Conservation (phyloP, 2,113 vertebrate species). For the Cyanoramphus novaezelandiae region DNA sequence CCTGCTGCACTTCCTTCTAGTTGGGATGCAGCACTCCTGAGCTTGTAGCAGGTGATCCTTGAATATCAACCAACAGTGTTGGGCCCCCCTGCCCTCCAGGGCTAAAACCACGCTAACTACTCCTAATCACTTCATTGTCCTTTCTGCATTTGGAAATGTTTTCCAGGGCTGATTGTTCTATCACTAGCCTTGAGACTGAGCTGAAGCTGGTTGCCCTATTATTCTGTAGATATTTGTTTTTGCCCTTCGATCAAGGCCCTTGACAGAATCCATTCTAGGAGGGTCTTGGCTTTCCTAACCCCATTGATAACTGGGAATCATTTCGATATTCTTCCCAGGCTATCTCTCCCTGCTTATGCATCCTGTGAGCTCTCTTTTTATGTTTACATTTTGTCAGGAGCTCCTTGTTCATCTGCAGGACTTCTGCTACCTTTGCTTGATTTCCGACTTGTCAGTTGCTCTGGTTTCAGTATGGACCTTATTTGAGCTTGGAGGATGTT, state of each 20-base stretch:
- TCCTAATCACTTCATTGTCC: not conserved
- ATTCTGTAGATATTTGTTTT: not conserved
- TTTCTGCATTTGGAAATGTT: not conserved
- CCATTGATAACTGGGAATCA: not conserved
- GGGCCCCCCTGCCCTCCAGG: too few species aligned
- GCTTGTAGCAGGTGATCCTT: too few species aligned
- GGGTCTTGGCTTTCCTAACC: not conserved
- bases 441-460: not conserved
- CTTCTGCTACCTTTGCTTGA: not conserved
- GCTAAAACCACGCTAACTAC: not conserved
- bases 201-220: not conserved
- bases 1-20: too few species aligned
- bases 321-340: not conserved
- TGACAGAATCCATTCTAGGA: too few species aligned
- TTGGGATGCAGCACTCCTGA: too few species aligned
- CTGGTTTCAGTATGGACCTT: not conserved
- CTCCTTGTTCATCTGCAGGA: not conserved
- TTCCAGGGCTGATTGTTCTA: not conserved
- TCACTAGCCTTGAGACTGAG: not conserved
- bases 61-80: too few species aligned
- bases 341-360: not conserved
- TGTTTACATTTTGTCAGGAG: not conserved
- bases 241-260: not conserved
- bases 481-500: not conserved
- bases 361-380: not conserved